phyloP scores from a whole-genome alignment of 1,140 invertebrate species.

The Paralvinella palmiformis region DNA sequence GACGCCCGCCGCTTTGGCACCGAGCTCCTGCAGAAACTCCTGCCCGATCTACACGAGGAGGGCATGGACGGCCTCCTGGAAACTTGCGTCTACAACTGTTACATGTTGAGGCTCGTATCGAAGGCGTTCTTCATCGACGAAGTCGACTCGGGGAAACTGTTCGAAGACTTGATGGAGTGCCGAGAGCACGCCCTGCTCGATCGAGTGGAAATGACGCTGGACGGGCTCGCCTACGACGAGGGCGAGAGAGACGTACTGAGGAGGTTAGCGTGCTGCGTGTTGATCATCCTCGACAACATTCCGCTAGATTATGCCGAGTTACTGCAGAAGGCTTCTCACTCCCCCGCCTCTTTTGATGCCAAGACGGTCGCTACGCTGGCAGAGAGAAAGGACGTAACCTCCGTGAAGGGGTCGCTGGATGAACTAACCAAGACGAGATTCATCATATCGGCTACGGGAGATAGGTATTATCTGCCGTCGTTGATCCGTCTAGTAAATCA shows the following conservation, averaged over 20 bases:
- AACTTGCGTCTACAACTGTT: not conserved
- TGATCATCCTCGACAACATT: not conserved
- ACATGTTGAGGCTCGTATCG: not conserved
- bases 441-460: no score
- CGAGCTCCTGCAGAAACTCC: not conserved
- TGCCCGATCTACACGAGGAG: constrained; percentile 13
- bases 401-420: no score
- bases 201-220: not conserved
- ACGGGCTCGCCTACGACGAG: not conserved
- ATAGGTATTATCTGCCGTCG: not conserved
- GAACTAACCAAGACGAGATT: no score
- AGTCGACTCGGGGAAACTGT: constrained; percentile 6
- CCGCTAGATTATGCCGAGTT: not conserved
- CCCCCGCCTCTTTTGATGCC: not conserved
- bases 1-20: not conserved
- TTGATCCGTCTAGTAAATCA: not conserved
- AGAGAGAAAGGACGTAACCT: no score
- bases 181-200: not conserved
- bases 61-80: constrained; percentile 5
- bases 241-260: not conserved
- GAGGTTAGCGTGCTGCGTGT: not conserved
- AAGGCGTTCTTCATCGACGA: constrained; percentile 7
- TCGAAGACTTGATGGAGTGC: not conserved
- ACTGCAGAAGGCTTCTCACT: not conserved
- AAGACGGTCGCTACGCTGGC: no score